Base-by-base conservation (phyloP, 35 echinoderm and acorn worm genomes). In the Nesometra sesokonis region DNA sequence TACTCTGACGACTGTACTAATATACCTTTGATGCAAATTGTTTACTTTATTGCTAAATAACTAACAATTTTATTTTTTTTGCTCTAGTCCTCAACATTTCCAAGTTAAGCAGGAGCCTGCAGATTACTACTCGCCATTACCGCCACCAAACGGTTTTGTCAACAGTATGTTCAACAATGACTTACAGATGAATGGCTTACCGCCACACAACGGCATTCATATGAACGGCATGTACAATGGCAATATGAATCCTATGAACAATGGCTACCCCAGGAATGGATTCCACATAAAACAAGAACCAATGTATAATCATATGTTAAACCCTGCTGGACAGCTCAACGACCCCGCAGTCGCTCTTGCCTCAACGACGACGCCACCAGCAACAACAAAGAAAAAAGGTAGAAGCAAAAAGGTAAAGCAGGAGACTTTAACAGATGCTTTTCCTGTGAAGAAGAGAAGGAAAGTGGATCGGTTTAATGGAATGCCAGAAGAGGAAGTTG, bases 391-490 rank as follows among this genome's bases (percentile, higher is more conserved):
- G 35, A 94, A 87, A 81, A 99, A 99, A 78, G 57, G 84, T 27
- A 91, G 82, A 77, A 83, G 37, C 34, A 83, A 83, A 83, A 83
- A 83, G 38, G 78, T 88, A 3, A 99, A 99, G 38, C 95, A 97
- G 86, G 96, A 99, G 82, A 99, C 94, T 81, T 79, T 92, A 35
- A 90, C 96, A 32, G 96, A 99, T 80, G 90, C 89, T 38, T 89
- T 99, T 52, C 94, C 94, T 35, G 96, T 92, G 84, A 99, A 99
- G 87, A 99, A 99, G 47, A 89, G 92, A 47, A 92, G 90, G 77
- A 99, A 94, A 78, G 86, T 99, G 31, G 96, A 99, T 84, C 83
- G 96, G 36, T 99, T 99, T 85, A 90, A 94, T 78, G 96, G 92
- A 17, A 94, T 91, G 90, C 90, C 96, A 0, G 96, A 99, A 47